A percentile compares a stretch with the other conserved stretches of the same genome.
These are phyloP conservation scores for Sarcophaga peregrina DNA, from an alignment of 1,140 invertebrate species.

Conservation along the genomic window DNA sequence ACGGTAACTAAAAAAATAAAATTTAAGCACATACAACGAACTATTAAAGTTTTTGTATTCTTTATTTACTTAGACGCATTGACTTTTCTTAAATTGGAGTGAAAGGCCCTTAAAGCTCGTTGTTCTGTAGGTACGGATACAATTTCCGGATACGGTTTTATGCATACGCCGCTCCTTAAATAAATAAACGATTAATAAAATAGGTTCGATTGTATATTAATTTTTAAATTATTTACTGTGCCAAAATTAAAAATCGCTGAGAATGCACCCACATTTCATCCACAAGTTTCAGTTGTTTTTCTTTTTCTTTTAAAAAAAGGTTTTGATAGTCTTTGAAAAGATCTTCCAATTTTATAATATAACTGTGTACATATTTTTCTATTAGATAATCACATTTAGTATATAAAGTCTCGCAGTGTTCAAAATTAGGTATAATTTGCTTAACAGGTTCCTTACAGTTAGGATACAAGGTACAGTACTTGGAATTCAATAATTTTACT, in stretches of 20 bases:
- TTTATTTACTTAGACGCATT: constrained; percentile 25
- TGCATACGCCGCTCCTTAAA: constrained; percentile 32
- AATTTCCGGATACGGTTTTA: constrained; percentile 43
- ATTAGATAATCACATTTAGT: constrained; percentile 45
- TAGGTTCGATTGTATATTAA: not conserved
- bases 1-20: constrained; percentile 35
- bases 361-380: constrained; percentile 33
- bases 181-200: not conserved
- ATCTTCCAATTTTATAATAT: constrained; percentile 38
- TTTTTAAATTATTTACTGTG: constrained; percentile 23
- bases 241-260: constrained; percentile 43
- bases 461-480: constrained; percentile 42
- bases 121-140: constrained; percentile 35
- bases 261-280: constrained; percentile 41
- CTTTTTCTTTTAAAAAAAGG: constrained; percentile 15
- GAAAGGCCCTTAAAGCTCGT: not conserved
- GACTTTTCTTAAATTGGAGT: constrained; percentile 20
- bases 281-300: constrained; percentile 12
- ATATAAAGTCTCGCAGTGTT: constrained; percentile 43
- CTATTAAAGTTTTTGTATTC: not conserved
- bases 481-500: constrained; percentile 34
- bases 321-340: constrained; percentile 11
- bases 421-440: constrained; percentile 41
- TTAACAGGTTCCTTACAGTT: not conserved
- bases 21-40: not conserved